Evolutionary conservation across 2,888 invertebrate genomes (phyloP), one percentile per base, ranked within the genome.

Genomic region (Drosophila quinaria): DNA sequence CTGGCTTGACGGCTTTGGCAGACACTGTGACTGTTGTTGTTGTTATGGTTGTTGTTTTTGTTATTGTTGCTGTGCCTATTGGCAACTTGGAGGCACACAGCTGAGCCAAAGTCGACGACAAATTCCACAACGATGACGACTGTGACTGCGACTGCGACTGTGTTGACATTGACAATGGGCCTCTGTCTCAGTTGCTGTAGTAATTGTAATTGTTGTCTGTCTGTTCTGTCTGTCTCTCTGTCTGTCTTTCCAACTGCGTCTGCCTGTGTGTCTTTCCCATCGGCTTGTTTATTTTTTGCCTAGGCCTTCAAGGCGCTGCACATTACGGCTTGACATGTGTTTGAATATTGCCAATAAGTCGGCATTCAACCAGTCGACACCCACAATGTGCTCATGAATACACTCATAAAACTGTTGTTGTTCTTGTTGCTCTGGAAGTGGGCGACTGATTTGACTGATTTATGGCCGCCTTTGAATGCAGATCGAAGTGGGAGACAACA

Each of bases 61-160:
- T 25, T 5, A 25, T 33, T 33, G 54, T 51, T 54, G 41, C 39
- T 15, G 59, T 67, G 61, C 60, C 67, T 63, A 62, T 56, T 68
- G 80, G 71, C 75, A 67, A 55, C 67, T 51, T 62, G 61, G 33
- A 52, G 55, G 17, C 46, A 74, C 44, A 62, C 68, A 71, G 59
- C 71, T 70, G 51, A 55, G 70, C 52, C 54, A 65, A 51, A 71
- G 52, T 58, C 59, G 54, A 70, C 67, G 65, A 64, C 70, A 60
- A 80, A 85, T 85, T 87, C 85, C 87, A 56, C 74, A 80, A 50
- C 61, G 78, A 89, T 85, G 85, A 89, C 87, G 89, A 55, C 85
- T 68, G 69, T 69, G 78, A 82, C 69, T 67, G 46, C 55, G 37
- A 55, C 85, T 68, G 69, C 69, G 78, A 82, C 69, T 67, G 46